Evolutionary conservation across 2,888 invertebrate species (phyloP).

Genomic region (Tryphoninae sp.): DNA sequence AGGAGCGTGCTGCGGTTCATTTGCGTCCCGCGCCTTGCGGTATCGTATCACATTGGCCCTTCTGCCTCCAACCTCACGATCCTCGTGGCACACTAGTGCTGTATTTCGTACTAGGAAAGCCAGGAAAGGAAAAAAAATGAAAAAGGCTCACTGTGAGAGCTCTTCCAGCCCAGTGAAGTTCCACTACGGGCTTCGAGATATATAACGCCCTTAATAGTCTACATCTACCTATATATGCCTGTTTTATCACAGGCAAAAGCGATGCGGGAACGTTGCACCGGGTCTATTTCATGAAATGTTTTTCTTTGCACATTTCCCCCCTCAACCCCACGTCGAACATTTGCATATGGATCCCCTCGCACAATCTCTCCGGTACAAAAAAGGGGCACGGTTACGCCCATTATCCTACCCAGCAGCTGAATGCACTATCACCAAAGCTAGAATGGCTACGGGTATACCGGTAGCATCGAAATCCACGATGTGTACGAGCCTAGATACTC

Average conservation of each 20-base stretch:
- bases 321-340: constrained; percentile 37
- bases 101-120: neutral
- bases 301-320: constrained; percentile 19
- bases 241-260: constrained; percentile 33
- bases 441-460: constrained; percentile 16
- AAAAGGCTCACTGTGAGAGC: constrained; percentile 12
- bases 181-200: neutral
- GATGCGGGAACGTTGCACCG: constrained; percentile 18
- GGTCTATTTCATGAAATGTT: constrained; percentile 53
- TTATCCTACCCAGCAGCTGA: constrained; percentile 19
- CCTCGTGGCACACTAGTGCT: neutral
- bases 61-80: too few relatives aligned
- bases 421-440: constrained; percentile 23
- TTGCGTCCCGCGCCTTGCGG: too few relatives aligned
- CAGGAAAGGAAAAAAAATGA: neutral
- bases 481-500: neutral
- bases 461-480: constrained; percentile 23
- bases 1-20: too few relatives aligned
- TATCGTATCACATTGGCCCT: too few relatives aligned
- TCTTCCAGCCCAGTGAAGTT: constrained; percentile 1
- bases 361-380: constrained; percentile 51
- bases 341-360: constrained; percentile 62
- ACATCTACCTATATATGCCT: constrained; percentile 21
- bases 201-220: constrained; percentile 7
- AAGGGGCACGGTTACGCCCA: constrained; percentile 43